Evolutionary conservation across 1,140 invertebrate genomes (phyloP), one percentile per base, ranked within the genome.

Genomic region (Telenomus remus): DNA sequence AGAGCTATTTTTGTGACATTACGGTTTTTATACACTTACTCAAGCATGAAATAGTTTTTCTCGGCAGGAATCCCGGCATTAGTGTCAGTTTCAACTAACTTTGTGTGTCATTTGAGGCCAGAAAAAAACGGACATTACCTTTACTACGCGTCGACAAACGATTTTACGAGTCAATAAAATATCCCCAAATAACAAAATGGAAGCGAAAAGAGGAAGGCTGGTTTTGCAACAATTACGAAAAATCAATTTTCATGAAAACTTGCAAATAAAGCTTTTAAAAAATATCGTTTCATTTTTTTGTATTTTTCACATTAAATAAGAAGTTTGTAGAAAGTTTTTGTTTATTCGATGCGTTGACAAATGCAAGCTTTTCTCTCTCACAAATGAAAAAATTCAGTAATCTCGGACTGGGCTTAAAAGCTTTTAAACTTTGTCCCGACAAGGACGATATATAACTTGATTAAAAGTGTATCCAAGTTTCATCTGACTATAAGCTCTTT

Each of bases 341-440:
- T 27, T 27, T 27, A 27, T 50, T 50, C 19, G 63, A 39, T 13
- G 43, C 37, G 50, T 13, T 54, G 49, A 54, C 50, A 64, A 64
- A 64, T 54, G 13, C n/a, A 27, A 27, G 42, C 3, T 34, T 50
- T 56, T 55, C 49, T 54, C 49, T 55, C 35, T 61, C 14, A 16
- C 33, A 50, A 56, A 56, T 13, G 37, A 50, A 66, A 66, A 34
- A 51, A 74, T 54, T 46, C 14, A 46, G 43, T 66, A 69, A 64
- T 59, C 57, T 64, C 47, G 47, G 59, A n/a, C 47, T 9, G 49
- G 39, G 68, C 48, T 78, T 64, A 68, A 78, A 66, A 77, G 75
- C 69, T 78, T 73, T 72, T 69, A 63, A 78, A 78, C 68, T 77
- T 66, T 53, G 50, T 72, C 44, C 39, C 43, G 19, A 68, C 47